A percentile compares a stretch with the other conserved stretches of the same genome.
Evolutionary conservation across 2,113 vertebrate species (phyloP).

Genomic region (Megatriorchis doriae): DNA sequence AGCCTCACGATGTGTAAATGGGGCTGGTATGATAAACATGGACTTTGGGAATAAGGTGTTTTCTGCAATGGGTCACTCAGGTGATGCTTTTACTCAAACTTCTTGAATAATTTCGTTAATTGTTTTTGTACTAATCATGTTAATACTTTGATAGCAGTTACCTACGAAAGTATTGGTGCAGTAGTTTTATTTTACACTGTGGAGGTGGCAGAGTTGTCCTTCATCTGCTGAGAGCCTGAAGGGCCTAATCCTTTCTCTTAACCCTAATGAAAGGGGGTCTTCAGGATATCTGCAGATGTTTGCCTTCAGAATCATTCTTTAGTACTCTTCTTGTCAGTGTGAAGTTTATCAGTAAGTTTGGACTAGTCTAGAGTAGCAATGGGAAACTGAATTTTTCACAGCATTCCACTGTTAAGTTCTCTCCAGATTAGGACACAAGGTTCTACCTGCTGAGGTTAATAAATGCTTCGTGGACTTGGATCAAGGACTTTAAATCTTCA

Average conservation of each 20-base stretch:
- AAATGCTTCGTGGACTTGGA: background rate
- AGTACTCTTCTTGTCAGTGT: background rate
- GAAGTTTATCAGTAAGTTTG: background rate
- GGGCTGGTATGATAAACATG: background rate
- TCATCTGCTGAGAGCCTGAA: background rate
- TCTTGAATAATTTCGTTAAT: background rate
- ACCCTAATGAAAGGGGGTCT: background rate
- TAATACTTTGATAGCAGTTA: background rate
- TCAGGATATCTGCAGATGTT: background rate
- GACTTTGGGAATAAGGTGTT: background rate
- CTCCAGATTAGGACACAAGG: background rate
- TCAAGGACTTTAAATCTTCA: conserved; percentile 4
- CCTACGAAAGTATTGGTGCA: background rate
- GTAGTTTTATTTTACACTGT: background rate
- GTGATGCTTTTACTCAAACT: background rate
- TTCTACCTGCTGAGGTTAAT: background rate
- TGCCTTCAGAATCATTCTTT: background rate
- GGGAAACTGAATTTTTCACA: background rate
- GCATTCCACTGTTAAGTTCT: background rate
- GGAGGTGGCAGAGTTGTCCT: background rate
- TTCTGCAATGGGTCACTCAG: background rate
- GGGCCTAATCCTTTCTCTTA: background rate
- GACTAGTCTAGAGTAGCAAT: background rate
- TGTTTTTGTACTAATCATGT: background rate
- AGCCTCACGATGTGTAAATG: background rate